These are phyloP conservation scores for Thalassophryne amazonica DNA, from an alignment of 2,797 vertebrate genomes.

Conservation along the genomic window DNA sequence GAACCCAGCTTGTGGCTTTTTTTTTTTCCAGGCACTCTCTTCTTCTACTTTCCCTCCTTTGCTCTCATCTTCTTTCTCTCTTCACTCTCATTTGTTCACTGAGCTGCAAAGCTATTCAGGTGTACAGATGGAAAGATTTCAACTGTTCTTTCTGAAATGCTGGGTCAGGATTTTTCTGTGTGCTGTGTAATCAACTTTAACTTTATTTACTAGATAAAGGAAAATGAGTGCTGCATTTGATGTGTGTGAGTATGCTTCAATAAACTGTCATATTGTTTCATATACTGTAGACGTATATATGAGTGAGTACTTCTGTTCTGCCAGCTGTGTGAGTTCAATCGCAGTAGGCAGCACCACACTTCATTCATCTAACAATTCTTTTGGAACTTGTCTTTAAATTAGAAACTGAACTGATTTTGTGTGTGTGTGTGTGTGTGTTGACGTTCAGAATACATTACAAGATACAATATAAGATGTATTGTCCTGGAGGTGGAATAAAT, in stretches of 20 bases:
- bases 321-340: conserved; percentile 59
- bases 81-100: conserved; percentile 78
- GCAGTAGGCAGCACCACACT: conserved; percentile 35
- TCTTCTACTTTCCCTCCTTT: conserved; percentile 63
- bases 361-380: conserved; percentile 46
- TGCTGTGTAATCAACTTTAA: conserved; percentile 75
- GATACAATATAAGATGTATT: too few species aligned
- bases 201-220: conserved; percentile 80
- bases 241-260: conserved; percentile 60
- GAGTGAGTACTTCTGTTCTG: conserved; percentile 62
- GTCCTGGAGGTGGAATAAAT: too few species aligned
- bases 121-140: conserved; percentile 77
- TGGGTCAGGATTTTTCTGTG: conserved; percentile 75
- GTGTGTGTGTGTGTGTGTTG: too few species aligned
- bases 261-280: conserved; percentile 67
- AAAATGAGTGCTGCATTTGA: conserved; percentile 68
- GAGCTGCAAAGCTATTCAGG: conserved; percentile 82
- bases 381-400: too few species aligned
- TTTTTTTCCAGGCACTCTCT: conserved; percentile 69
- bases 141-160: conserved; percentile 71
- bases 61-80: conserved; percentile 69
- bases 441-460: too few species aligned
- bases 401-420: too few species aligned
- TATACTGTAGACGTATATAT: conserved; percentile 59
- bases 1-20: conserved; percentile 83